Percentiles rank a stretch among this genome's conserved stretches.
Evolutionary conservation across 2,113 vertebrate species (phyloP).

Genomic region (Saccopteryx bilineata): DNA sequence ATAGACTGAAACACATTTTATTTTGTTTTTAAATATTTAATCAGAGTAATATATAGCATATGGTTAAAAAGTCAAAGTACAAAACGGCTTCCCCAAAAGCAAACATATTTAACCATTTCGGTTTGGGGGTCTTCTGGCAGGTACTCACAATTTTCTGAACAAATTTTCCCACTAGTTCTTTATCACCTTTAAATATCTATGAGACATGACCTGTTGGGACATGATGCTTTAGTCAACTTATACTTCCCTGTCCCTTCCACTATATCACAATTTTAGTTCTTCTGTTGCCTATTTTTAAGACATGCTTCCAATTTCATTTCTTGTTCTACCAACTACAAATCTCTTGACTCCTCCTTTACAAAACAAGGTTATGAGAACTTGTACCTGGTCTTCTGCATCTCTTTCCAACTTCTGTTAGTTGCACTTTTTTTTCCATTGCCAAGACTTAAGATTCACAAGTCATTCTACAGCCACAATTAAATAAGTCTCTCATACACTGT

Average conservation of each 20-base stretch:
- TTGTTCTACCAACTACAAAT: not conserved
- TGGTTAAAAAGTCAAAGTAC: slow-evolving; percentile 9
- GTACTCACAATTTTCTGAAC: slow-evolving; percentile 32
- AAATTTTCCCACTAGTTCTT: slow-evolving; percentile 35
- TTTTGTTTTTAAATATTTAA: slow-evolving; percentile 45
- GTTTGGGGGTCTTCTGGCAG: not conserved
- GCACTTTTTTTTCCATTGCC: not conserved
- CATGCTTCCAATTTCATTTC: not conserved
- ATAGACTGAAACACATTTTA: not conserved
- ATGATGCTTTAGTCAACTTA: not conserved
- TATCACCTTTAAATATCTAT: not conserved
- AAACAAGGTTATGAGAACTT: not conserved
- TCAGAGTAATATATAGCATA: not conserved
- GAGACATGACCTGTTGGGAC: not conserved
- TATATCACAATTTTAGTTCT: not conserved
- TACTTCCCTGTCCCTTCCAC: not conserved
- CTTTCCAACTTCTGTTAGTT: not conserved
- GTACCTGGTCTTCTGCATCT: not conserved
- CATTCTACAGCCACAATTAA: not conserved
- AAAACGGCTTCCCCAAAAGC: not conserved
- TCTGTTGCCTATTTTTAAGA: not conserved
- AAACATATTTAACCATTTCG: slow-evolving; percentile 8
- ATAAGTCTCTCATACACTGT: not conserved
- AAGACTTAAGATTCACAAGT: not conserved
- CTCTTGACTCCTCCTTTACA: not conserved